A percentile compares a stretch with the other conserved stretches of the same genome.
These are phyloP conservation scores for Python bivittatus DNA, from an alignment of 2,113 vertebrate genomes.

Conservation along the genomic window DNA sequence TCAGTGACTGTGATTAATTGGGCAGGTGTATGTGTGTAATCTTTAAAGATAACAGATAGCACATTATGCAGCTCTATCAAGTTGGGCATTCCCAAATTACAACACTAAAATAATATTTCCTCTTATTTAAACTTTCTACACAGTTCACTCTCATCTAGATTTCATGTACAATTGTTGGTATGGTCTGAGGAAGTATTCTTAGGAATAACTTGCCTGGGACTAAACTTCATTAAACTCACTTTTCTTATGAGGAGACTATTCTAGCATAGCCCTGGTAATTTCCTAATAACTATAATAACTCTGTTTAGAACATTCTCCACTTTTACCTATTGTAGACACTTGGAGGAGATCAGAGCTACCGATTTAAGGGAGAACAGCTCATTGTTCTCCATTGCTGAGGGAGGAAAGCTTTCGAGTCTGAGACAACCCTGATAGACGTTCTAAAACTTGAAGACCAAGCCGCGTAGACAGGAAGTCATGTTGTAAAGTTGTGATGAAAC, in stretches of 20 bases:
- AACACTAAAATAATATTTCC: background rate
- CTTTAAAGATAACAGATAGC: background rate
- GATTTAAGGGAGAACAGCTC: background rate
- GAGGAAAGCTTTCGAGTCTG: background rate
- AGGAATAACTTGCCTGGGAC: too few species aligned
- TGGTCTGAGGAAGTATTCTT: too few species aligned
- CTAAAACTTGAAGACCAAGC: too few species aligned
- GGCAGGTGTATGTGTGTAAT: background rate
- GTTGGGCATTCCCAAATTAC: background rate
- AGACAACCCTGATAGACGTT: too few species aligned
- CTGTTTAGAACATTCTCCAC: background rate
- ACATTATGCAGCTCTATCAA: background rate
- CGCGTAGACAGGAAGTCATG: too few species aligned
- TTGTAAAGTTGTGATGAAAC: too few species aligned
- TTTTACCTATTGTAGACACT: background rate
- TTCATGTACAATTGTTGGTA: background rate
- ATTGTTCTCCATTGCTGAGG: too few species aligned
- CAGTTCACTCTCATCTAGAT: background rate
- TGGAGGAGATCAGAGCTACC: background rate
- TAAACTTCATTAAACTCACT: too few species aligned
- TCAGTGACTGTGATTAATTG: background rate
- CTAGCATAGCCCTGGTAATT: too few species aligned
- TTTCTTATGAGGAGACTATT: too few species aligned
- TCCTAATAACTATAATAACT: too few species aligned
- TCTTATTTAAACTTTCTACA: background rate